Evolutionary conservation across 2,888 invertebrate species (phyloP), one percentile per base, ranked within the genome.

Genomic region (Nomada hirtipes): DNA sequence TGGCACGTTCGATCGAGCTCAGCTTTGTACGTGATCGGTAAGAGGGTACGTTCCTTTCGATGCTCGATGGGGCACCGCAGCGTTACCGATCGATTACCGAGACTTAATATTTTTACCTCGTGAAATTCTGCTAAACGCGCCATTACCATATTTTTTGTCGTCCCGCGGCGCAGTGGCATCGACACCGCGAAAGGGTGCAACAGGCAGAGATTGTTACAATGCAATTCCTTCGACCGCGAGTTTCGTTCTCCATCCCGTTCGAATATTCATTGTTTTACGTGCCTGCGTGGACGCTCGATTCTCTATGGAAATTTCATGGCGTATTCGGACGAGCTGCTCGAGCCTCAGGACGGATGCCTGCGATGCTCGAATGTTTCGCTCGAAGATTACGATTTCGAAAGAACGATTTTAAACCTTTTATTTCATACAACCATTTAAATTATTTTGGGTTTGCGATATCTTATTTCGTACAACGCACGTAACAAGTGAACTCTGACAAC

Each of bases 21-120:
- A 67, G 82, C 82, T 79, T 77, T 70, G 86, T 87, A 87, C 88
- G 87, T 87, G 87, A 87, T 88, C 88, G 84, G 84, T 79, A 82
- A 81, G 86, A 76, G 84, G 76, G 86, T 81, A 76, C 76, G 76
- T 73, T 50, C 61, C 64, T 86, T 67, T 52, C 60, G 53, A 52
- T 77, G 60, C 79, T 75, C 80, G 77, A 69, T 74, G 67, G 75
- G 59, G 77, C 70, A 72, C 70, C 68, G 55, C 74, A 68, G 72
- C 65, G 81, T 86, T 79, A 67, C 81, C 55, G 69, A 67, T 65
- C 82, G 73, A 77, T 81, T 70, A 71, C 83, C 59, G 10, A 42
- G 55, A 74, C 61, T 76, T 72, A 67, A 67, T 63, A 71, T 65
- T 70, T 76, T 74, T 64, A 72, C 72, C 44, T n/a, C 61, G 23